phyloP scores from a whole-genome alignment of 2,888 invertebrate genomes.

The Sinohyriopsis cumingii region DNA sequence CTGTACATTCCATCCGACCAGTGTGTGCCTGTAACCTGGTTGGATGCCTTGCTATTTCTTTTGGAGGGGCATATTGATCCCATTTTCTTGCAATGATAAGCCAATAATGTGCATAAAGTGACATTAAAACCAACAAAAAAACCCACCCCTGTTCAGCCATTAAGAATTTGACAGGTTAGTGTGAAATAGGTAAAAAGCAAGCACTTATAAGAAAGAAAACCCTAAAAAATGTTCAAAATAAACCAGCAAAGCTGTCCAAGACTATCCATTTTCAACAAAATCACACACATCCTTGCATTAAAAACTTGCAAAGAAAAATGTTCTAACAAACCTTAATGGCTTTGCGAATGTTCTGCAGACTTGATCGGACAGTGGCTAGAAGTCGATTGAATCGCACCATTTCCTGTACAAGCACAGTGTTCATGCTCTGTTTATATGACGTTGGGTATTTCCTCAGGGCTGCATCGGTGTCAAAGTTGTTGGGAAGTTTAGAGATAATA shows the following conservation, averaged over 20 bases:
- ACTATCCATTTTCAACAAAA: too few relatives aligned
- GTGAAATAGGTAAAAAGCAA: neutral
- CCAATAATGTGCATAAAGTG: too few relatives aligned
- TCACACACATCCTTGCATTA: neutral
- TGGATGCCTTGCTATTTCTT: too few relatives aligned
- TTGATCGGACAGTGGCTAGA: slow-evolving; percentile 64
- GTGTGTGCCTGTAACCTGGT: too few relatives aligned
- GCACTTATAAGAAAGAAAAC: neutral
- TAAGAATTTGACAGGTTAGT: too few relatives aligned
- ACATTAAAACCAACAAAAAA: neutral
- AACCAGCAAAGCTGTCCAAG: too few relatives aligned
- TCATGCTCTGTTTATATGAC: slow-evolving; percentile 73
- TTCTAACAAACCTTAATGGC: slow-evolving; percentile 70
- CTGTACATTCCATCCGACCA: too few relatives aligned
- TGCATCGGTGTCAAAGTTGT: slow-evolving; percentile 70
- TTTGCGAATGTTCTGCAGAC: slow-evolving; percentile 70
- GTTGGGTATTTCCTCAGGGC: slow-evolving; percentile 71
- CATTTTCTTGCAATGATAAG: too few relatives aligned
- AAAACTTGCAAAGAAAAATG: neutral
- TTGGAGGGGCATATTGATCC: too few relatives aligned
- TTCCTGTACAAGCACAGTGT: slow-evolving; percentile 73
- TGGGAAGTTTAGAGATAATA: slow-evolving; percentile 77
- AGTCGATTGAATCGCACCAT: slow-evolving; percentile 73
- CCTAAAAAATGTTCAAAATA: too few relatives aligned
- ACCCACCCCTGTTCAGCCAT: too few relatives aligned